Evolutionary conservation across 2,888 invertebrate genomes (phyloP).

Genomic region (Pheosia tremula): DNA sequence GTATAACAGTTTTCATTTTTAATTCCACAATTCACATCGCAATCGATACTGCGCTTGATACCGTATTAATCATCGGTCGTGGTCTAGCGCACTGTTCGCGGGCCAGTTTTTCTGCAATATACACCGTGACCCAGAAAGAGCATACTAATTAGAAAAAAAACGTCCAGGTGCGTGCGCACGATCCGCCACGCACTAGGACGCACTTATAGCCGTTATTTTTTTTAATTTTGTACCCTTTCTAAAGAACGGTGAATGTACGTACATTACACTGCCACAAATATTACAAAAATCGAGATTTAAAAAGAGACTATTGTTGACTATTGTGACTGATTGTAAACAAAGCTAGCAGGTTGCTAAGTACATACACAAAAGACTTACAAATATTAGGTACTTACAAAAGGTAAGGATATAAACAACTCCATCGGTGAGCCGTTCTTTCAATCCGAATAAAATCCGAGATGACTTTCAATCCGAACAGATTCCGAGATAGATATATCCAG

Average conservation of each 20-base stretch:
- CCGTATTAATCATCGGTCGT: constrained; percentile 33
- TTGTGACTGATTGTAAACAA: too few relatives aligned
- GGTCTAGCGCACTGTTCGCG: constrained; percentile 26
- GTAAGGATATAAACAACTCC: not conserved
- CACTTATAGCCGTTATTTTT: too few relatives aligned
- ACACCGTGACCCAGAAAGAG: constrained; percentile 6
- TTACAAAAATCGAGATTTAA: too few relatives aligned
- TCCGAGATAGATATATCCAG: constrained; percentile 13
- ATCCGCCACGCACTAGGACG: too few relatives aligned
- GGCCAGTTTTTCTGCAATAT: constrained; percentile 26
- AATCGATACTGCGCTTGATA: constrained; percentile 29
- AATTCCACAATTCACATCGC: constrained; percentile 23
- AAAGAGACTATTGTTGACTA: too few relatives aligned
- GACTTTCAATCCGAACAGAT: constrained; percentile 2
- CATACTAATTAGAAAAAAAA: too few relatives aligned
- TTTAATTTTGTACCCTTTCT: too few relatives aligned
- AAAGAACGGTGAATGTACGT: too few relatives aligned
- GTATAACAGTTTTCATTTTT: constrained; percentile 13
- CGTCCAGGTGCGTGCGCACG: too few relatives aligned
- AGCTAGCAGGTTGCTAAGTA: too few relatives aligned
- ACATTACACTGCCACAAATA: too few relatives aligned
- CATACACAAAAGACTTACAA: not conserved
- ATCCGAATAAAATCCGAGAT: not conserved
- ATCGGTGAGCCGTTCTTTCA: not conserved
- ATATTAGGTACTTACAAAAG: not conserved